Conservation (phyloP, 2,113 vertebrate genomes). For the Pleuronectes platessa region DNA sequence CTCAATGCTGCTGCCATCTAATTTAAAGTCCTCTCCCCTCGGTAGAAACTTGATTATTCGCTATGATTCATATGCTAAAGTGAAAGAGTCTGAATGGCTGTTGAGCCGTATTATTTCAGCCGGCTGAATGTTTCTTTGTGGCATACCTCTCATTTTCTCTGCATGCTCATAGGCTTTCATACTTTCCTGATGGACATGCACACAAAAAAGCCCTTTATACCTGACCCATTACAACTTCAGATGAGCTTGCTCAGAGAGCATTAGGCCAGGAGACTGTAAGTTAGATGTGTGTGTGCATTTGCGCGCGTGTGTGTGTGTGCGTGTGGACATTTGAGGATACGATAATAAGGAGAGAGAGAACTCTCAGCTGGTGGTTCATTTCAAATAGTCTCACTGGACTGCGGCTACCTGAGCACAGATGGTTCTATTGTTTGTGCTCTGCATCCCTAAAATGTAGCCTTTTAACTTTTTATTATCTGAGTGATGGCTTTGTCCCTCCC, state of each 20-base stretch:
- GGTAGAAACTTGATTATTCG: slow-evolving; percentile 59
- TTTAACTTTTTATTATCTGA: slow-evolving; percentile 33
- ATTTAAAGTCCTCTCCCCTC: slow-evolving; percentile 56
- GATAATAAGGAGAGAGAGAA: slow-evolving; percentile 58
- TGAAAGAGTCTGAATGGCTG: slow-evolving; percentile 65
- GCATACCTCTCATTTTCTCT: slow-evolving; percentile 76
- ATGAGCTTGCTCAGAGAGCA: slow-evolving; percentile 61
- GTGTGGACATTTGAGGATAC: slow-evolving; percentile 31
- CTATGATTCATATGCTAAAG: slow-evolving; percentile 72
- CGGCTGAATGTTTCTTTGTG: slow-evolving; percentile 76
- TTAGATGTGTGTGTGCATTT: slow-evolving; percentile 10
- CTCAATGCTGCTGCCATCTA: slow-evolving; percentile 39
- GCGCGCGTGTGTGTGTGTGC: neutral
- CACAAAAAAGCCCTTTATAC: slow-evolving; percentile 76
- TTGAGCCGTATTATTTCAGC: slow-evolving; percentile 74
- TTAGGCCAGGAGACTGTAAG: slow-evolving; percentile 3
- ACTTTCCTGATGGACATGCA: slow-evolving; percentile 70
- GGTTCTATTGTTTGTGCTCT: slow-evolving; percentile 31
- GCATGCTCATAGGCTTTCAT: slow-evolving; percentile 66
- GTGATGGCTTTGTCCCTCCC: slow-evolving; percentile 6
- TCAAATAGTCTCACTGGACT: slow-evolving; percentile 47
- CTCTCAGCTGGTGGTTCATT: slow-evolving; percentile 57
- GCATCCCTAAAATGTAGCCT: slow-evolving; percentile 3
- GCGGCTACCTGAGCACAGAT: slow-evolving; percentile 43
- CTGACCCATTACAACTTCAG: slow-evolving; percentile 74